Evolutionary conservation across 2,113 vertebrate species (phyloP).

Genomic region (Ctenodactylus gundi): DNA sequence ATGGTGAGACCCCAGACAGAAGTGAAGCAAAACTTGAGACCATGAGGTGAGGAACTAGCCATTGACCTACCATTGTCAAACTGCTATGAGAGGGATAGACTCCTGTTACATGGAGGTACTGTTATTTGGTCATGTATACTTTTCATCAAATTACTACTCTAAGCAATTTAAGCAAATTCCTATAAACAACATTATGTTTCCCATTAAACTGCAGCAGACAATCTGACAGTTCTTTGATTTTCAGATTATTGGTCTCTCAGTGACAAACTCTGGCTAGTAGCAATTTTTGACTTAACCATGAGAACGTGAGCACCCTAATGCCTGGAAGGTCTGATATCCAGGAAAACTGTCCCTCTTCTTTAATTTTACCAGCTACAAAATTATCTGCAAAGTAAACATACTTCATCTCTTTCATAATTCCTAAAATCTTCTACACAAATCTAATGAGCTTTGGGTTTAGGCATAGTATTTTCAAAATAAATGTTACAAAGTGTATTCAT

Average conservation of each 20-base stretch:
- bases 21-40: not conserved
- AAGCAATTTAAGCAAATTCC: not conserved
- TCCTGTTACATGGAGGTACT: not conserved
- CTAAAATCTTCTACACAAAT: not conserved
- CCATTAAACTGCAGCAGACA: not conserved
- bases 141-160: not conserved
- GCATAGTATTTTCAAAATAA: not conserved
- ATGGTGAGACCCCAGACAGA: not conserved
- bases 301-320: not conserved
- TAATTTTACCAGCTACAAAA: not conserved
- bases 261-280: not conserved
- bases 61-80: not conserved
- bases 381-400: not conserved
- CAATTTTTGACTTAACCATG: not conserved
- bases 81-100: not conserved
- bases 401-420: not conserved
- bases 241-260: not conserved
- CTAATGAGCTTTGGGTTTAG: not conserved
- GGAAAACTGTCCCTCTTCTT: not conserved
- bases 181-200: slow-evolving; percentile 5
- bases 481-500: not conserved
- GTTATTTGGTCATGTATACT: not conserved
- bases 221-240: not conserved
- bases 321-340: not conserved
- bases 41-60: not conserved